Conservation (phyloP, 2,113 vertebrate genomes). For the Spheniscus mendiculus region DNA sequence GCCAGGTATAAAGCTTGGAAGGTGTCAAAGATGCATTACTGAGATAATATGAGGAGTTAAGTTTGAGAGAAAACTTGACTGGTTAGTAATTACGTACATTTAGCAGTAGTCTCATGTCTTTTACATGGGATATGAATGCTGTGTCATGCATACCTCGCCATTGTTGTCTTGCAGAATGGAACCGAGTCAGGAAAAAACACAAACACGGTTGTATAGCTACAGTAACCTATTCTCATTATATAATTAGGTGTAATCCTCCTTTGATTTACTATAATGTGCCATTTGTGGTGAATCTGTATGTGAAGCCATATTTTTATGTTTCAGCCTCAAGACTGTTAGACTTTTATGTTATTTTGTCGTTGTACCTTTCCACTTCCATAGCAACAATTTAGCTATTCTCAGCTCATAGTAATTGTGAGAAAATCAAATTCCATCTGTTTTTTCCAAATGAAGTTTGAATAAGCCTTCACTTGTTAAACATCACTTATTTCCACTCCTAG, state of each 20-base stretch:
- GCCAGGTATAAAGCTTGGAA: neutral
- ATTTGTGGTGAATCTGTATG: neutral
- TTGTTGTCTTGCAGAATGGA: neutral
- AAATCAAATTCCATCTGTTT: slow-evolving; percentile 9
- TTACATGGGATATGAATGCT: neutral
- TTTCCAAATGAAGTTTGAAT: neutral
- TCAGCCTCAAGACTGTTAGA: neutral
- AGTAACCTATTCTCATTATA: neutral
- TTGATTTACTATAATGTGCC: neutral
- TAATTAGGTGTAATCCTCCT: neutral
- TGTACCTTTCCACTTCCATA: neutral
- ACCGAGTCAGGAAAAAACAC: fast-evolving
- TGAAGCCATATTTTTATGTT: neutral
- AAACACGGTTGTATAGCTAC: neutral
- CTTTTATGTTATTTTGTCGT: neutral
- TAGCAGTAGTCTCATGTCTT: neutral
- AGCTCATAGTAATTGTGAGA: neutral
- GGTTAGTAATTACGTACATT: neutral
- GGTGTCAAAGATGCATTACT: neutral
- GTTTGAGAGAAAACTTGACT: neutral
- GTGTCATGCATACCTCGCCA: neutral
- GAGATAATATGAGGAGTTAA: neutral
- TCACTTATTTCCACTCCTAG: neutral
- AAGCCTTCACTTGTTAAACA: neutral
- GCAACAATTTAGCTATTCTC: slow-evolving; percentile 32